A percentile compares a stretch with the other conserved stretches of the same genome.
These are phyloP conservation scores for Oxystoma pomonae DNA, from an alignment of 2,888 invertebrate species.

Conservation along the genomic window DNA sequence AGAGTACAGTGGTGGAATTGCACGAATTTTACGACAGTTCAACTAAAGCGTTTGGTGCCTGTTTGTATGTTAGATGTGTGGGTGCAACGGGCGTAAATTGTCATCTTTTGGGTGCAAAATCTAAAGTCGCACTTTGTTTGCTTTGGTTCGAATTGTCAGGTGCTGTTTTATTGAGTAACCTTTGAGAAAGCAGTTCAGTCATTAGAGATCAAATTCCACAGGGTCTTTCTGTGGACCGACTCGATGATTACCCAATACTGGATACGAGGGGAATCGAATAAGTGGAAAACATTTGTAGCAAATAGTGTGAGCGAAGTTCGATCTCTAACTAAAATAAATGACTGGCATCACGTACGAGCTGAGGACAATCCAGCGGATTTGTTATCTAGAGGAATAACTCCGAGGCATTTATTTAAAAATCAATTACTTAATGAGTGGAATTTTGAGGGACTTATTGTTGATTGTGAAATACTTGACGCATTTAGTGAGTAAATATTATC, in stretches of 20 bases:
- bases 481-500: too few species aligned
- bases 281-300: constrained; percentile 1
- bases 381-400: neutral
- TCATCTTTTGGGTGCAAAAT: neutral
- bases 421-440: neutral
- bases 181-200: neutral
- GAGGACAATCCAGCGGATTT: constrained; percentile 12
- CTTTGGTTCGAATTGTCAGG: too few species aligned
- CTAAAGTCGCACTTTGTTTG: neutral
- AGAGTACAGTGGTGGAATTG: neutral
- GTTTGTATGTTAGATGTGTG: neutral
- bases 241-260: neutral
- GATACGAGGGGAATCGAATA: neutral
- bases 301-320: constrained; percentile 10
- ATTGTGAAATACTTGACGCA: too few species aligned
- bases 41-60: neutral
- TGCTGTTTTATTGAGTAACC: neutral
- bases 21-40: neutral
- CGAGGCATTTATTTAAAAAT: neutral
- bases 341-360: constrained; percentile 8
- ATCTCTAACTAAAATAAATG: neutral
- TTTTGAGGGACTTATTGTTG: too few species aligned
- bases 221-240: neutral
- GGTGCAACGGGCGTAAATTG: neutral
- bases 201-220: neutral